Evolutionary conservation across 2,113 vertebrate species (phyloP), one percentile per base, ranked within the genome.

Genomic region (Chaenocephalus aceratus): DNA sequence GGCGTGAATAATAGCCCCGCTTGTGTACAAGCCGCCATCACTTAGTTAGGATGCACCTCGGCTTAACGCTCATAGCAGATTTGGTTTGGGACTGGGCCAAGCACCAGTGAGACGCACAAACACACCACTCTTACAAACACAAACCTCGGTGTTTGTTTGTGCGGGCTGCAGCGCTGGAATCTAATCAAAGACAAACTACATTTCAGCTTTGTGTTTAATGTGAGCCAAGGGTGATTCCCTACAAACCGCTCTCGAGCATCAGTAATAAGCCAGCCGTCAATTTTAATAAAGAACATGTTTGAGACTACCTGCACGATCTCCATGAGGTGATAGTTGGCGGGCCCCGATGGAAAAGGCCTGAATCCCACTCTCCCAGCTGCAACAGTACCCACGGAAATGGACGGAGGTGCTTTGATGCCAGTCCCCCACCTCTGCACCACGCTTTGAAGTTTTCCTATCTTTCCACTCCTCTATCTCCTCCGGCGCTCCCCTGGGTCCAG

Each of bases 41-140:
- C 86, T 88, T 85, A 86, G 82, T 79, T 16, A 23, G 72, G 80
- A 90, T 78, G 83, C 75, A 80, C 80, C 88, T 72, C 67, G 36
- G 56, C 62, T 51, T 78, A 60, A 67, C 81, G 80, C 79, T 75
- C 51, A 10, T 16, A 64, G 74, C 61, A 77, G 71, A 76, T 84
- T 87, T 81, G 75, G 76, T 77, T 79, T 89, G 81, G 87, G 82
- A 53, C 13, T 0, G 45, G 16, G 82, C 84, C 85, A 87, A 64
- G 74, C 72, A 45, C 86, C 76, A 75, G 86, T 45, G 74, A 76
- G 80, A 58, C 60, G 11, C 41, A n/a, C 80, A 45, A 12, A 79
- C 67, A 68, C 68, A 79, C 62, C 62, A 73, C 65, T 23, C 52
- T 58, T n/a, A 16, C 63, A 69, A 58, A 75, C 54, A 61, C 52